Percentiles rank a stretch among this genome's conserved stretches.
Conservation (phyloP, 2,113 vertebrate genomes). For the Plectropomus leopardus region DNA sequence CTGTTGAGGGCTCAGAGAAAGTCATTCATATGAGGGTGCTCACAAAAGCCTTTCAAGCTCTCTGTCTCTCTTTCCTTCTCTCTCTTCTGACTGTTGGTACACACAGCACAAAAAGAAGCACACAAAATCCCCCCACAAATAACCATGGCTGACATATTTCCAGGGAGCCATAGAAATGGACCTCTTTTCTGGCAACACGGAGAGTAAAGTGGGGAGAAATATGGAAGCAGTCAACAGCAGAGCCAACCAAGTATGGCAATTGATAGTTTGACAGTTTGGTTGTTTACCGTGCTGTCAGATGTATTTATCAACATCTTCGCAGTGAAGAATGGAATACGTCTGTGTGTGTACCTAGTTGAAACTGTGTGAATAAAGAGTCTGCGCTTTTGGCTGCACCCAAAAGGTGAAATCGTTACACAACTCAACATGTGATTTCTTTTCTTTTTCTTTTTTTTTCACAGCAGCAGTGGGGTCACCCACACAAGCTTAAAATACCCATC, state of each 20-base stretch:
- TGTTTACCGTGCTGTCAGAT: conserved; percentile 35
- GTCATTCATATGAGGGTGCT: conserved; percentile 11
- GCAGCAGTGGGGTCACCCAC: conserved; percentile 51
- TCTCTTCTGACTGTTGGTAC: neutral
- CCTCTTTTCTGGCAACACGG: neutral
- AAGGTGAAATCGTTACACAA: conserved; percentile 71
- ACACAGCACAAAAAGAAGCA: neutral
- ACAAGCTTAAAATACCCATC: conserved; percentile 58
- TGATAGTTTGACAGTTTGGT: conserved; percentile 49
- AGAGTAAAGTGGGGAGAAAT: conserved; percentile 13
- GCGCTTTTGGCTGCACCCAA: conserved; percentile 31
- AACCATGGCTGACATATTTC: neutral
- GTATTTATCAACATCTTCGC: conserved; percentile 41
- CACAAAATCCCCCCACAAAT: conserved; percentile 11
- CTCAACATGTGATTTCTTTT: conserved; percentile 62
- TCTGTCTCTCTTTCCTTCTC: neutral
- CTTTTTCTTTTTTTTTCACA: conserved; percentile 61
- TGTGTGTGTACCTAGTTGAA: conserved; percentile 24
- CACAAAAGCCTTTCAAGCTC: conserved; percentile 16
- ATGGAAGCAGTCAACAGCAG: conserved; percentile 10
- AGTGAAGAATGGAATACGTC: conserved; percentile 31
- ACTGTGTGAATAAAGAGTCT: neutral
- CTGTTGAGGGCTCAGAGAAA: conserved; percentile 17
- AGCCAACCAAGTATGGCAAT: neutral
- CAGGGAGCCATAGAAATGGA: conserved; percentile 5